Base-by-base conservation (phyloP, 2,113 vertebrate genomes). In the Melanerpes formicivorus region DNA sequence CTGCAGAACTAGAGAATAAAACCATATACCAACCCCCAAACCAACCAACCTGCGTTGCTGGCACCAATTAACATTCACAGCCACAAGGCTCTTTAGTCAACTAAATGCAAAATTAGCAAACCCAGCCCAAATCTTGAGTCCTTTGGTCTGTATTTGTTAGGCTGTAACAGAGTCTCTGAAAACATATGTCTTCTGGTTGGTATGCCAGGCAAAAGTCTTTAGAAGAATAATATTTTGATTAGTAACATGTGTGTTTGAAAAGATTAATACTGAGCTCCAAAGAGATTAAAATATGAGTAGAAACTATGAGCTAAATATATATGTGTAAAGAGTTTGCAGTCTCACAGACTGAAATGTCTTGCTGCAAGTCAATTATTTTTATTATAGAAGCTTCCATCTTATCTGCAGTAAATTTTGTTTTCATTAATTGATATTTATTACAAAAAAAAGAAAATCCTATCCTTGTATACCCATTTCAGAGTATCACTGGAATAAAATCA, bases 141-240 rank as follows among this genome's bases (percentile, higher is more conserved):
- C 52, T 76, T 93, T 85, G 69, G 87, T 69, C 83, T 83, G 52
- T 66, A 80, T 94, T 80, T 87, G 52, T 75, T 67, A 84, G 80
- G 73, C 64, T 93, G 46, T 72, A 90, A 93, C 81, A 74, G 37
- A 58, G 74, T 9, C 58, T 84, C 62, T 62, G 76, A 71, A 94
- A 95, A 75, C 86, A 89, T 84, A 66, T 80, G 63, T 93, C 90
- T 93, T 88, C 85, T 93, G 72, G 19, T 79, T 85, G 66, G 66
- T 80, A 92, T 92, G 88, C 84, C 46, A 84, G 34, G 50, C 74
- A 88, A 92, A 85, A 92, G 76, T 48, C 71, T 83, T 92, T 63
- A 86, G 54, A 87, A 94, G 59, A 94, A 80, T 80, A 96, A 87
- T 92, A 89, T 95, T 96, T 94, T 96, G 82, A 96, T 92, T 92